Conservation (phyloP, 2,888 invertebrate species). For the Mystacides longicornis region DNA sequence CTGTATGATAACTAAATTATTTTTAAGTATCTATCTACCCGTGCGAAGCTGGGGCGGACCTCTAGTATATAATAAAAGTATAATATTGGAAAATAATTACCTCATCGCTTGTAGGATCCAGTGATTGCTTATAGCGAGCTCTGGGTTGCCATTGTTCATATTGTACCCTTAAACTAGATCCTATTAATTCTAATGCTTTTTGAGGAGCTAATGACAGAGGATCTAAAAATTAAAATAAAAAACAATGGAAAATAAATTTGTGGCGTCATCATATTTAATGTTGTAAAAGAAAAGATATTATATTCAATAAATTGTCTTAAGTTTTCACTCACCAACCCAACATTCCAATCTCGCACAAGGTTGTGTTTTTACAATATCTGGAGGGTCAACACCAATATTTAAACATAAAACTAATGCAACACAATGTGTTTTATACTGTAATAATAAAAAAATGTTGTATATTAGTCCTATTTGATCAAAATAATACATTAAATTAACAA, state of each 20-base stretch:
- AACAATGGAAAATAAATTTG: too few relatives aligned
- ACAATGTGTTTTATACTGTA: conserved; percentile 97
- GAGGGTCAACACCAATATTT: conserved; percentile 99
- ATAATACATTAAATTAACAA: too few relatives aligned
- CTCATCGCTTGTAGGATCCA: conserved; percentile 97
- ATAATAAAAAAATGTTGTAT: too few relatives aligned
- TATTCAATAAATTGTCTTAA: too few relatives aligned
- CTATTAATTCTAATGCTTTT: conserved; percentile 90
- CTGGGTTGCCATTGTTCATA: conserved; percentile 99
- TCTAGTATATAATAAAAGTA: too few relatives aligned
- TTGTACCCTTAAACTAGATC: conserved; percentile 84
- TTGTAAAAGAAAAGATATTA: too few relatives aligned
- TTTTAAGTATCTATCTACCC: too few relatives aligned
- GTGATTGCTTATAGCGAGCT: conserved; percentile 92
- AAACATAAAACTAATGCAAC: conserved; percentile 95
- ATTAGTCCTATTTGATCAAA: too few relatives aligned
- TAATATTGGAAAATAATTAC: conserved; percentile 28
- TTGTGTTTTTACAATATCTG: conserved; percentile 94
- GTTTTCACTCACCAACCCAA: conserved; percentile 72
- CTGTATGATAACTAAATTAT: too few relatives aligned
- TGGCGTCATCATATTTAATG: too few relatives aligned
- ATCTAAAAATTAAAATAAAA: conserved; percentile 45
- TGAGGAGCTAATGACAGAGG: conserved; percentile 81
- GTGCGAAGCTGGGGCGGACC: too few relatives aligned
- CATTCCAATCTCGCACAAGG: conserved; percentile 94